phyloP scores from a whole-genome alignment of 2,797 vertebrate genomes.

The Gadopsis marmoratus region DNA sequence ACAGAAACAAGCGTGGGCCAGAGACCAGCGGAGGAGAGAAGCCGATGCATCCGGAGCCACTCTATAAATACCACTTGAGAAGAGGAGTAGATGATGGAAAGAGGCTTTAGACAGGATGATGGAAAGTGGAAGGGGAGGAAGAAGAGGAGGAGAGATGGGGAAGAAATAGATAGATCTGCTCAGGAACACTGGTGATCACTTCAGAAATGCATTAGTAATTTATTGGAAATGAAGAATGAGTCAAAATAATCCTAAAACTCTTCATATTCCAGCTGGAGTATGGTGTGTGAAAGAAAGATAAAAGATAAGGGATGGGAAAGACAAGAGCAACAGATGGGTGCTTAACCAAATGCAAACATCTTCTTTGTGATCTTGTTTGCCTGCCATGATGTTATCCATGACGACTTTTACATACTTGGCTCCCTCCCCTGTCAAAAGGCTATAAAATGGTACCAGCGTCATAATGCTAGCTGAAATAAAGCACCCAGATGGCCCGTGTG shows the following conservation, averaged over 20 bases:
- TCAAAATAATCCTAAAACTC: not conserved
- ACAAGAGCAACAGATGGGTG: slow-evolving; percentile 44
- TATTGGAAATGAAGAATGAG: slow-evolving; percentile 2
- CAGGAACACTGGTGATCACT: slow-evolving; percentile 19
- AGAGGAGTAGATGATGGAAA: slow-evolving; percentile 67
- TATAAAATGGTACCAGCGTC: slow-evolving; percentile 31
- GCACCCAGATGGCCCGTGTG: slow-evolving; percentile 64
- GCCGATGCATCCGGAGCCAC: slow-evolving; percentile 69
- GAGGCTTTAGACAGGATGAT: slow-evolving; percentile 67
- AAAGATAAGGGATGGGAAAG: not conserved
- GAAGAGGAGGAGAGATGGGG: slow-evolving; percentile 10
- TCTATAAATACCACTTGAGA: slow-evolving; percentile 79
- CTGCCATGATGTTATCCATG: slow-evolving; percentile 34
- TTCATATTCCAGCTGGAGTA: not conserved
- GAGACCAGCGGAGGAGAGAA: slow-evolving; percentile 65
- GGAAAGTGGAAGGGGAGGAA: slow-evolving; percentile 43
- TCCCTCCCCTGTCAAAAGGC: slow-evolving; percentile 53
- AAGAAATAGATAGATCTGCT: slow-evolving; percentile 34
- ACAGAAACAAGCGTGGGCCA: slow-evolving; percentile 75
- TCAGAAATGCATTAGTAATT: slow-evolving; percentile 2
- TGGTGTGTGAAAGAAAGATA: slow-evolving; percentile 15
- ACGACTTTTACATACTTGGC: slow-evolving; percentile 40
- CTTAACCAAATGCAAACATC: slow-evolving; percentile 51
- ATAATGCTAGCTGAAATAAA: slow-evolving; percentile 44
- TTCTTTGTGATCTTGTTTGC: slow-evolving; percentile 47